phyloP scores from a whole-genome alignment of 1,140 invertebrate species.

The Zeugodacus cucurbitae region DNA sequence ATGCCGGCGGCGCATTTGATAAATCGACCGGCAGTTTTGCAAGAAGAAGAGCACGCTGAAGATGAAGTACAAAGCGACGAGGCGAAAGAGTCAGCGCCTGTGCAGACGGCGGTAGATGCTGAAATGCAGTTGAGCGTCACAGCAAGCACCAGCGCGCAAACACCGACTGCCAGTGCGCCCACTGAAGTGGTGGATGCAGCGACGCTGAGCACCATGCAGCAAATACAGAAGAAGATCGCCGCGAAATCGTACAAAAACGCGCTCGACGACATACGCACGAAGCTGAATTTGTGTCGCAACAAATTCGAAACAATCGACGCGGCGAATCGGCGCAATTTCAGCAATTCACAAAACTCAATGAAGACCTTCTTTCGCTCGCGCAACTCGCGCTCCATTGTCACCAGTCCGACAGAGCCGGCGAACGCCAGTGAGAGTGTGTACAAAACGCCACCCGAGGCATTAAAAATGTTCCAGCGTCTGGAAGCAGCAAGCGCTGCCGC shows the following conservation, averaged over 20 bases:
- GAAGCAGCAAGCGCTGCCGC: conserved; percentile 42
- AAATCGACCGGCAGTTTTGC: neutral
- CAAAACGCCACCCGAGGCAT: conserved; percentile 54
- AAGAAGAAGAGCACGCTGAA: neutral
- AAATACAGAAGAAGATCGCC: conserved; percentile 40
- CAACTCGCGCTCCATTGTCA: neutral
- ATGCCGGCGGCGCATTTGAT: neutral
- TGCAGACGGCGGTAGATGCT: too few species aligned
- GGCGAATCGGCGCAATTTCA: conserved; percentile 56
- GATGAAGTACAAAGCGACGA: neutral
- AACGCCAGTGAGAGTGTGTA: conserved; percentile 38
- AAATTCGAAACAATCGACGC: conserved; percentile 61
- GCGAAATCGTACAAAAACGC: conserved; percentile 49
- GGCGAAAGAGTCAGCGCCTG: too few species aligned
- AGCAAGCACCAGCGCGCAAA: neutral
- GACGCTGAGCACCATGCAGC: conserved; percentile 7
- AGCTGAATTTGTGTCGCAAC: conserved; percentile 58
- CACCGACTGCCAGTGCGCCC: neutral
- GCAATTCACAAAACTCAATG: conserved; percentile 59
- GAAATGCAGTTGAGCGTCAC: neutral
- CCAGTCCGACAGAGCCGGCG: neutral
- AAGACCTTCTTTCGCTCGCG: conserved; percentile 56
- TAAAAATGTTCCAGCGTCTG: conserved; percentile 61
- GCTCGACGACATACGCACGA: conserved; percentile 57
- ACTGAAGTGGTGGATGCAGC: neutral